phyloP scores from a whole-genome alignment of 2,113 vertebrate genomes.

The Pampusana beccarii region DNA sequence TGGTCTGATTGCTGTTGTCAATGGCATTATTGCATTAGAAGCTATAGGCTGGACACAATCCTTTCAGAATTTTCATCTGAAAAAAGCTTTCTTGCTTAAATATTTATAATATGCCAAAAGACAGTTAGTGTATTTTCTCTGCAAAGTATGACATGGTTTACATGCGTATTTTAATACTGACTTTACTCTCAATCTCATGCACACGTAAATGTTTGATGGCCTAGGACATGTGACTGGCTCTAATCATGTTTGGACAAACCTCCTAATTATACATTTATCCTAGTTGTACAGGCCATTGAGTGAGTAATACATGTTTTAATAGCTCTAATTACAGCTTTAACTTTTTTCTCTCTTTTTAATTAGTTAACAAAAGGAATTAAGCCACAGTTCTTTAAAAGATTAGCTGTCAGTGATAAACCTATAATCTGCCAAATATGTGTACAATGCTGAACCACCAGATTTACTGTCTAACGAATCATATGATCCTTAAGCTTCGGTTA shows the following conservation, averaged over 20 bases:
- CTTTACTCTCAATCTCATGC: not conserved
- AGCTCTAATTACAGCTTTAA: conserved; percentile 34
- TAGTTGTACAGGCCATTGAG: not conserved
- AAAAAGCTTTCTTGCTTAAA: not conserved
- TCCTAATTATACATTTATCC: conserved; percentile 20
- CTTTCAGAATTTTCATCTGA: not conserved
- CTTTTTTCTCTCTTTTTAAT: conserved; percentile 24
- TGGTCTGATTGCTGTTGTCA: not conserved
- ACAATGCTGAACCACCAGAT: conserved; percentile 31
- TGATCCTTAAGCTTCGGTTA: conserved; percentile 41
- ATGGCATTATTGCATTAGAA: not conserved
- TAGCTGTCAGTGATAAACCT: conserved; percentile 40
- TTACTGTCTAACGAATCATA: conserved; percentile 36
- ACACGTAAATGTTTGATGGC: not conserved
- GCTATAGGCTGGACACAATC: not conserved
- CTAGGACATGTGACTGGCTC: conserved; percentile 17
- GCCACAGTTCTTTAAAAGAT: conserved; percentile 35
- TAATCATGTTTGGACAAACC: conserved; percentile 41
- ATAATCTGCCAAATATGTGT: conserved; percentile 63
- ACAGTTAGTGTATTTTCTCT: not conserved
- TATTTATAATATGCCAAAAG: not conserved
- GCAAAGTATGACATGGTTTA: not conserved
- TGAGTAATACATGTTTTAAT: conserved; percentile 19
- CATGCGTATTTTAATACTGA: not conserved
- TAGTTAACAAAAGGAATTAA: conserved; percentile 61